phyloP scores from a whole-genome alignment of 2,113 vertebrate genomes.

The Callocephalon fimbriatum region DNA sequence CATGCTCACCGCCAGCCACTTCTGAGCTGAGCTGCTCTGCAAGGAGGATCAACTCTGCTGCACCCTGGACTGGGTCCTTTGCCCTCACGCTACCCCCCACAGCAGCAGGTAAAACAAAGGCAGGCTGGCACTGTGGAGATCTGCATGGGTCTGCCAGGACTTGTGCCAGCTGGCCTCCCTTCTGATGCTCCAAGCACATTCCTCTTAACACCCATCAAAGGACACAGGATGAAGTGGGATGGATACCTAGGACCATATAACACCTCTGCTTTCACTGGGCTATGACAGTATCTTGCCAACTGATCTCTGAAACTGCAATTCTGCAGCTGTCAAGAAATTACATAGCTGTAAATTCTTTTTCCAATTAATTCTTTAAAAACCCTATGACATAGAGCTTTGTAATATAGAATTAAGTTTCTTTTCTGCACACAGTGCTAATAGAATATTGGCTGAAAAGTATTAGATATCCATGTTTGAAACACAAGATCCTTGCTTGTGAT shows the following conservation, averaged over 20 bases:
- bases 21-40: not conserved
- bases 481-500: not conserved
- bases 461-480: not conserved
- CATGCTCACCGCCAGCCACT: not conserved
- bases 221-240: not conserved
- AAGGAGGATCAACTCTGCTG: not conserved
- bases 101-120: not conserved
- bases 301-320: not conserved
- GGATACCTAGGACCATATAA: not conserved
- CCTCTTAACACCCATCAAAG: not conserved
- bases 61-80: not conserved
- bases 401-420: not conserved
- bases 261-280: not conserved
- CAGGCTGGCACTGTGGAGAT: not conserved
- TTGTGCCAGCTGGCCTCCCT: not conserved
- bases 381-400: not conserved
- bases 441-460: not conserved
- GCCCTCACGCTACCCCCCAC: not conserved
- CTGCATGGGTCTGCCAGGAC: fast-evolving
- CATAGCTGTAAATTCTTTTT: not conserved
- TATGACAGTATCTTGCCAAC: not conserved
- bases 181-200: not conserved
- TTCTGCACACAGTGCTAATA: not conserved
- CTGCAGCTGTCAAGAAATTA: not conserved
- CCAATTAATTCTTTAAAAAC: not conserved